Base-by-base conservation (phyloP, 2,888 invertebrate genomes). In the Cosmia trapezina region DNA sequence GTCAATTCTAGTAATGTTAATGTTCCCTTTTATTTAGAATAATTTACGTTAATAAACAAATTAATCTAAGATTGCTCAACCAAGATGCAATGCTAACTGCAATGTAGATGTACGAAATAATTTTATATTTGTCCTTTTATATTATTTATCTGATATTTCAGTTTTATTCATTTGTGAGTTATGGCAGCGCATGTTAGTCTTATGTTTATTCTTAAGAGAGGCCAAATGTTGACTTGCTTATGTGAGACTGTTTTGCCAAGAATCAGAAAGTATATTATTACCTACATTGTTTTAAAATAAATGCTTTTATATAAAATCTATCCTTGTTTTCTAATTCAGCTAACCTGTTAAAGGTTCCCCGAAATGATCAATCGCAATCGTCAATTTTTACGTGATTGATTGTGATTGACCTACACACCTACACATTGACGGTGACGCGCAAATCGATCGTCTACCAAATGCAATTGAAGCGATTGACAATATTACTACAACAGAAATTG, bases 211-310 rank as follows among this genome's bases (percentile, higher is more conserved):
- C 91, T 93, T 95, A 96, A 94, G 95, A 95, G 94, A 96, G 96
- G 96, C 96, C 96, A 96, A 96, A 96, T 96, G 96, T 96, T 95
- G 96, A 96, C 96, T 96, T 96, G 96, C 96, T 96, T 95, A 95
- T 94, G 96, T 96, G 96, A 96, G 96, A 96, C 96, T 96, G 96
- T 96, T 96, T 96, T 96, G 96, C 96, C 96, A 96, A 96, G 96
- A 96, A 96, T 96, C 95, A 95, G 95, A 96, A 96, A 96, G 95
- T 96, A 96, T 96, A 96, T 96, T 93, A 94, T 93, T 96, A 96
- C 96, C 95, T 96, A 96, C 96, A 95, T 96, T 96, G 96, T 96
- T 96, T 96, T 96, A 95, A 96, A 96, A 96, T 96, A 96, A 96
- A 96, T 96, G 96, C 96, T 96, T 96, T 96, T 96, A 94, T 96